Conservation (phyloP, 2,888 invertebrate species). For the Ptycholaimellus sp. region DNA sequence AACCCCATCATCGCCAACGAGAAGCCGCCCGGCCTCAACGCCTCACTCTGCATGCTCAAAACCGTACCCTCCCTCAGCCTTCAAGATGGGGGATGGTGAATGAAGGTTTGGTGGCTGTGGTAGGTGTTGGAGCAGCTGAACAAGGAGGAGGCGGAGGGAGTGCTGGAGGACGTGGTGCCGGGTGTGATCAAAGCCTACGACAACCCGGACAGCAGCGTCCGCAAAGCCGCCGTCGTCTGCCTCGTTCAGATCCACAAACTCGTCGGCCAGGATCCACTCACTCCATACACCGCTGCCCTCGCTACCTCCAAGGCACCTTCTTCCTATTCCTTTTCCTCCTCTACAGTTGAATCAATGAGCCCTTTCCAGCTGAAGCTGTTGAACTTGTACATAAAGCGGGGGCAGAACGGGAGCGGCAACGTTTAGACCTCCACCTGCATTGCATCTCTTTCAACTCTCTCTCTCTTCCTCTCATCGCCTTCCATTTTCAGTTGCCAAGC, state of each 20-base stretch:
- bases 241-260: constrained; percentile 77
- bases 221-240: constrained; percentile 87
- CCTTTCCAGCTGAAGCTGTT: constrained; percentile 40
- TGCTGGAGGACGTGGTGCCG: constrained; percentile 56
- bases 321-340: too few species aligned
- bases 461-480: too few species aligned
- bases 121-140: constrained; percentile 8
- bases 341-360: neutral
- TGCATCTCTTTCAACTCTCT: too few species aligned
- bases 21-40: constrained; percentile 60
- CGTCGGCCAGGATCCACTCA: constrained; percentile 51
- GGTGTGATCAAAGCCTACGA: constrained; percentile 73
- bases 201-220: constrained; percentile 64
- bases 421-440: too few species aligned
- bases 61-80: neutral
- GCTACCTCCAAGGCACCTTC: too few species aligned
- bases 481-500: too few species aligned
- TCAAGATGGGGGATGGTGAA: neutral
- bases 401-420: constrained; percentile 11
- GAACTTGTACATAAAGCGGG: constrained; percentile 49
- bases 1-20: constrained; percentile 66
- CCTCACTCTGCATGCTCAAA: constrained; percentile 69
- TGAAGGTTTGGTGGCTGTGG: neutral
- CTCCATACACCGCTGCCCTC: too few species aligned
- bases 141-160: constrained; percentile 34